Conservation (phyloP, 2,797 vertebrate genomes). For the Acipenser ruthenus region DNA sequence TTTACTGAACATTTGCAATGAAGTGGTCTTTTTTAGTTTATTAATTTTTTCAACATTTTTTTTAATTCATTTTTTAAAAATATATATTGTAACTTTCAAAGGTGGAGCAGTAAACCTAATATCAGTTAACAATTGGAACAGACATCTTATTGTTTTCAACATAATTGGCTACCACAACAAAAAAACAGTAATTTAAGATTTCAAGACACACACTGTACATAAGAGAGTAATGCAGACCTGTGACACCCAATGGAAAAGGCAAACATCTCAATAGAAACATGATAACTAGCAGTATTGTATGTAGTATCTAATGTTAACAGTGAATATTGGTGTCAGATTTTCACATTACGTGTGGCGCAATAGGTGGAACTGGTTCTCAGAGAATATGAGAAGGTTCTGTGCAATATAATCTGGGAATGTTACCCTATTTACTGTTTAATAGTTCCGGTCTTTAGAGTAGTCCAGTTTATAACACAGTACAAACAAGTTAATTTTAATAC, state of each 20-base stretch:
- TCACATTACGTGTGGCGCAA: slow-evolving; percentile 20
- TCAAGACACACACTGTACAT: slow-evolving; percentile 25
- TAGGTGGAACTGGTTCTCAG: slow-evolving; percentile 31
- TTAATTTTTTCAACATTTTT: no score
- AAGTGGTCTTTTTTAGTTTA: no score
- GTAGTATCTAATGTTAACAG: slow-evolving; percentile 27
- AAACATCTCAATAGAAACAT: slow-evolving; percentile 31
- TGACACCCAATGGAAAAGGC: slow-evolving; percentile 10
- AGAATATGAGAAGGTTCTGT: slow-evolving; percentile 33
- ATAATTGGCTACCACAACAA: slow-evolving; percentile 20
- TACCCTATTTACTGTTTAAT: slow-evolving; percentile 30
- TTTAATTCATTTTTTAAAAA: no score
- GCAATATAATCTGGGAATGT: slow-evolving; percentile 32
- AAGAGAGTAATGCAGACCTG: slow-evolving; percentile 18
- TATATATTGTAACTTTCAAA: no score
- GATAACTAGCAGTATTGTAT: slow-evolving; percentile 35
- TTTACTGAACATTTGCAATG: no score
- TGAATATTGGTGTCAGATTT: slow-evolving; percentile 22
- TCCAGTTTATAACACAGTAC: no score
- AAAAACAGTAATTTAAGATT: slow-evolving; percentile 40
- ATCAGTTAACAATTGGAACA: no score
- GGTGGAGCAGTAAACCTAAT: no score
- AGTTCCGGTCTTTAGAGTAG: neutral
- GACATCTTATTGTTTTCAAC: no score
- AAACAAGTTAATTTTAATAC: no score